These are phyloP conservation scores for Cheumatopsyche charites DNA, from an alignment of 1,140 invertebrate genomes.

Conservation along the genomic window DNA sequence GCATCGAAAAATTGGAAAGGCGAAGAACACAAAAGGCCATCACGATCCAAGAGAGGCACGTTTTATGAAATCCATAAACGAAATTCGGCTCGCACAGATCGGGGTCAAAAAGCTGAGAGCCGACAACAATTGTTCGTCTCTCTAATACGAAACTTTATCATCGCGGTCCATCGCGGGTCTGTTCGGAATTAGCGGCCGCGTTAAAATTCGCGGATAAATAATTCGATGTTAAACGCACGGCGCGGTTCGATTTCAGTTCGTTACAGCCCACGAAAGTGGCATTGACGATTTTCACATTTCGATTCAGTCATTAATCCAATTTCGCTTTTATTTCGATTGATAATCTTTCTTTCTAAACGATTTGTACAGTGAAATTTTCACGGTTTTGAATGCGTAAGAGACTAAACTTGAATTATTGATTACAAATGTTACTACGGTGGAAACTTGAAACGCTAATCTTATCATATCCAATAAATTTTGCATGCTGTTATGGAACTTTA, in stretches of 20 bases:
- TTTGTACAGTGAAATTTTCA: too few species aligned
- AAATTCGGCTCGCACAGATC: slow-evolving; percentile 21
- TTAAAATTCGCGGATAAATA: slow-evolving; percentile 1
- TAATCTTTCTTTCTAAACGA: too few species aligned
- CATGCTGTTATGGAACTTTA: too few species aligned
- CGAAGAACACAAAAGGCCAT: slow-evolving; percentile 18
- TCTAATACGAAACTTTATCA: slow-evolving; percentile 1
- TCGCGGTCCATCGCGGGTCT: not conserved
- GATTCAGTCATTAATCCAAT: not conserved
- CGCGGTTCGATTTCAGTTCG: not conserved
- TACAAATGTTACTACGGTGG: too few species aligned
- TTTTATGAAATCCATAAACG: slow-evolving; percentile 17
- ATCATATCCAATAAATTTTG: too few species aligned
- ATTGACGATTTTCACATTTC: not conserved
- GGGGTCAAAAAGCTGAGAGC: slow-evolving; percentile 1
- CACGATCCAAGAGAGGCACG: slow-evolving; percentile 15
- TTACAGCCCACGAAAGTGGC: not conserved
- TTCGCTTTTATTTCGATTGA: too few species aligned
- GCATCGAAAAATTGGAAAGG: slow-evolving; percentile 20
- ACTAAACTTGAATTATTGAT: too few species aligned
- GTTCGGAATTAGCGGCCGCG: not conserved
- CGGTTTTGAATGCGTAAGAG: too few species aligned
- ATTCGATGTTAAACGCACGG: slow-evolving; percentile 1
- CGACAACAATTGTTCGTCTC: slow-evolving; percentile 4
- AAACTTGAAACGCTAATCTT: too few species aligned